These are phyloP conservation scores for Caenorhabditis drosophilae DNA, from an alignment of 2,888 invertebrate genomes.

Conservation along the genomic window DNA sequence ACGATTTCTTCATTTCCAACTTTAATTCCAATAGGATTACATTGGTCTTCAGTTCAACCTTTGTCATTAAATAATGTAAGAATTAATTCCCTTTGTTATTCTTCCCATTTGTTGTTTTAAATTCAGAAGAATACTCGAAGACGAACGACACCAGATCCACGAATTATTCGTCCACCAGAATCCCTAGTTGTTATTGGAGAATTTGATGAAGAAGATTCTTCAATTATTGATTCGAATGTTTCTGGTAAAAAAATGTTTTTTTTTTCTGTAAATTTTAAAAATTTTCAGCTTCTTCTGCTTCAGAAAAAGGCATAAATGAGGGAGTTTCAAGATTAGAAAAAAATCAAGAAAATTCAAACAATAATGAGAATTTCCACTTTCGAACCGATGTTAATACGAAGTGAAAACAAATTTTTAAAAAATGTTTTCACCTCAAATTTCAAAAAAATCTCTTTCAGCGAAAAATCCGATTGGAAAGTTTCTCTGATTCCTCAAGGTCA, in stretches of 20 bases:
- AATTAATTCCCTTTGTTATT: too few species aligned
- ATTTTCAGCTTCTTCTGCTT: too few species aligned
- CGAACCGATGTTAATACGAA: too few species aligned
- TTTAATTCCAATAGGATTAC: not conserved
- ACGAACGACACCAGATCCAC: conserved; percentile 51
- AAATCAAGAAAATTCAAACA: too few species aligned
- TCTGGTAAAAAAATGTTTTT: conserved; percentile 12
- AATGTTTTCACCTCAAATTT: too few species aligned
- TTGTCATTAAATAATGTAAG: too few species aligned
- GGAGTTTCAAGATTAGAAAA: too few species aligned
- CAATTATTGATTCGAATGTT: conserved; percentile 24
- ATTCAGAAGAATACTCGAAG: conserved; percentile 6
- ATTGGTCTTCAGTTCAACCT: too few species aligned
- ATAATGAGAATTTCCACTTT: too few species aligned
- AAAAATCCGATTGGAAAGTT: conserved; percentile 37
- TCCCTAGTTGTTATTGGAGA: conserved; percentile 51
- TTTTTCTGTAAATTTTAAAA: not conserved
- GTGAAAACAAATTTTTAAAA: too few species aligned
- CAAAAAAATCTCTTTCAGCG: too few species aligned
- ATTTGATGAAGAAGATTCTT: conserved; percentile 42
- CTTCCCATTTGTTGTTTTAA: not conserved
- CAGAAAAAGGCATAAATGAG: too few species aligned
- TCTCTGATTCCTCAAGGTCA: conserved; percentile 27
- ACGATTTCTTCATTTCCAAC: not conserved
- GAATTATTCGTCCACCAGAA: conserved; percentile 53